phyloP scores from a whole-genome alignment of 2,113 vertebrate species.

The Ictalurus punctatus region DNA sequence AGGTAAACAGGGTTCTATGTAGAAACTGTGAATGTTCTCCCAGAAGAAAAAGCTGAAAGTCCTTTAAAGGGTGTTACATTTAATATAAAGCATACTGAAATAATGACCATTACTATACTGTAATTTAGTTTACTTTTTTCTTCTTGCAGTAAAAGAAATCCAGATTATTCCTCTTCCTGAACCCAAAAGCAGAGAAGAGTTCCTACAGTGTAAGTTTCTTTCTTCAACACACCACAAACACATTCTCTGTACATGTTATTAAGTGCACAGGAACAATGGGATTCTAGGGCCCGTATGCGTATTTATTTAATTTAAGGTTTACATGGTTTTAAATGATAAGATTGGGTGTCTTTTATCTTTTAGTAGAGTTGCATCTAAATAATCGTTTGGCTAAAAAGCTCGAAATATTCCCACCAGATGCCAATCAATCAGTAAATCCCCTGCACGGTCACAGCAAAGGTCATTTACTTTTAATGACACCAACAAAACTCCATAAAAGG shows the following conservation, averaged over 20 bases:
- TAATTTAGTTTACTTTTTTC: neutral
- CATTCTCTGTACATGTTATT: neutral
- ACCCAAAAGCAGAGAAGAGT: slow-evolving; percentile 10
- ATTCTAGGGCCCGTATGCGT: neutral
- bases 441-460: neutral
- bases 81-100: neutral
- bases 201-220: slow-evolving; percentile 28
- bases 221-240: slow-evolving; percentile 1
- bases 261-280: neutral
- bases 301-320: neutral
- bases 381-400: neutral
- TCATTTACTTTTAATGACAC: neutral
- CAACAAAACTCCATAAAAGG: neutral
- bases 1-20: neutral
- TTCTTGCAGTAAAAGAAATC: neutral
- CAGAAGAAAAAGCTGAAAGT: neutral
- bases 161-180: slow-evolving; percentile 28
- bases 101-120: neutral
- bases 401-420: neutral
- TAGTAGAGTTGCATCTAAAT: neutral
- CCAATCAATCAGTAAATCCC: neutral
- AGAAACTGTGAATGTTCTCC: neutral
- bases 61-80: neutral
- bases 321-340: neutral
- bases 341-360: neutral